phyloP scores from a whole-genome alignment of 1,140 invertebrate genomes.

The Pantala flavescens region DNA sequence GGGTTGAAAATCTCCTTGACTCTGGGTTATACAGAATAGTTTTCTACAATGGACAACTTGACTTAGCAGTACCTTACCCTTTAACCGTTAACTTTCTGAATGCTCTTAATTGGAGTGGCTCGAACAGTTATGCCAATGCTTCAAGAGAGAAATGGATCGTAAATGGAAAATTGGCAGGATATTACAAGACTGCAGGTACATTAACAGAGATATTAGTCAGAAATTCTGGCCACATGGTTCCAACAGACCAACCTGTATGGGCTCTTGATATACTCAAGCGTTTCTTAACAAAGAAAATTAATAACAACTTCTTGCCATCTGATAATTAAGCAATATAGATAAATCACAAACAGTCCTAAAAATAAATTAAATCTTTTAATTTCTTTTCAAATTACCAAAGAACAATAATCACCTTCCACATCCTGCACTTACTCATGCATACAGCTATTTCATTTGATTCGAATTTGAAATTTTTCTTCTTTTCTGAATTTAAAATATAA shows the following conservation, averaged over 20 bases:
- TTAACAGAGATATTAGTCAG: conserved; percentile 70
- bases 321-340: no score
- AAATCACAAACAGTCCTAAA: no score
- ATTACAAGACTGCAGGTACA: conserved; percentile 57
- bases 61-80: conserved; percentile 74
- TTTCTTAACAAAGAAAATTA: conserved; percentile 49
- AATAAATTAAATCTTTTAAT: no score
- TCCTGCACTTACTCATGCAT: no score
- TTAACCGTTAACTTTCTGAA: conserved; percentile 59
- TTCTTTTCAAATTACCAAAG: no score
- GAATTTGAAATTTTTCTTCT: no score
- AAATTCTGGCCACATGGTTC: conserved; percentile 76
- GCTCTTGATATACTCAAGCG: conserved; percentile 63
- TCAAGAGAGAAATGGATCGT: conserved; percentile 56
- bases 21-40: conserved; percentile 49
- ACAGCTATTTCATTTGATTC: no score
- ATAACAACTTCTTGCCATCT: no score
- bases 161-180: conserved; percentile 61
- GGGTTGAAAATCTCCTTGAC: conserved; percentile 55
- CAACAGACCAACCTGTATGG: conserved; percentile 68
- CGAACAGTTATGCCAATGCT: conserved; percentile 51
- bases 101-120: conserved; percentile 52
- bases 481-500: no score
- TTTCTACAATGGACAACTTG: conserved; percentile 73
- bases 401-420: no score